These are phyloP conservation scores for Harpalus rufipes DNA, from an alignment of 2,888 invertebrate species.

Conservation along the genomic window DNA sequence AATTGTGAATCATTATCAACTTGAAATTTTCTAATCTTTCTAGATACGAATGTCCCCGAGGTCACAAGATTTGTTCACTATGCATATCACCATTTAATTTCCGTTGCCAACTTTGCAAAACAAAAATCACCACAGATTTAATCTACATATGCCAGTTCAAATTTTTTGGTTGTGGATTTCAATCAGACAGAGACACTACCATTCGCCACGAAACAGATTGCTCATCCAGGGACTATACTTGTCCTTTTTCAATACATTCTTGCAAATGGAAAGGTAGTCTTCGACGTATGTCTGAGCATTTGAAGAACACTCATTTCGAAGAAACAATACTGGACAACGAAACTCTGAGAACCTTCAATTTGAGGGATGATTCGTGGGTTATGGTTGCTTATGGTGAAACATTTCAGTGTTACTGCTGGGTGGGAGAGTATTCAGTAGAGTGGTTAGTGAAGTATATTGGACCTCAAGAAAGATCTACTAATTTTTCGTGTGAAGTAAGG, in stretches of 20 bases:
- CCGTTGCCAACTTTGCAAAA: constrained; percentile 50
- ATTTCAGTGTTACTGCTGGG: constrained; percentile 55
- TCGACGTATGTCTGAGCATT: constrained; percentile 13
- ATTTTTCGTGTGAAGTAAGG: constrained; percentile 48
- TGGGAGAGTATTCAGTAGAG: constrained; percentile 31
- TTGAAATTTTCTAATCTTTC: neutral
- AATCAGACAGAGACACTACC: constrained; percentile 18
- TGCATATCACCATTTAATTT: constrained; percentile 2
- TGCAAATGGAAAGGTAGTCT: constrained; percentile 54
- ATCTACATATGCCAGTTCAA: constrained; percentile 49
- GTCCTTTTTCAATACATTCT: constrained; percentile 40
- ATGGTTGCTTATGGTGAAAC: constrained; percentile 47
- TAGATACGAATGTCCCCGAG: constrained; percentile 41
- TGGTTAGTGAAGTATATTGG: constrained; percentile 60
- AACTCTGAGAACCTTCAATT: neutral
- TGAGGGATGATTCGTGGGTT: constrained; percentile 45
- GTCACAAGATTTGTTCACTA: constrained; percentile 44
- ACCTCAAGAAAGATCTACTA: constrained; percentile 21
- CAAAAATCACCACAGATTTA: constrained; percentile 44
- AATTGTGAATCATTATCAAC: no score
- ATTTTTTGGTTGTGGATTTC: constrained; percentile 34
- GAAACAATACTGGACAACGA: neutral
- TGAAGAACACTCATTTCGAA: constrained; percentile 25
- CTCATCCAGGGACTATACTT: constrained; percentile 13
- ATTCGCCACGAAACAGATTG: constrained; percentile 56